A percentile compares a stretch with the other conserved stretches of the same genome.
phyloP scores from a whole-genome alignment of 2,113 vertebrate species.

The Scatophagus argus region DNA sequence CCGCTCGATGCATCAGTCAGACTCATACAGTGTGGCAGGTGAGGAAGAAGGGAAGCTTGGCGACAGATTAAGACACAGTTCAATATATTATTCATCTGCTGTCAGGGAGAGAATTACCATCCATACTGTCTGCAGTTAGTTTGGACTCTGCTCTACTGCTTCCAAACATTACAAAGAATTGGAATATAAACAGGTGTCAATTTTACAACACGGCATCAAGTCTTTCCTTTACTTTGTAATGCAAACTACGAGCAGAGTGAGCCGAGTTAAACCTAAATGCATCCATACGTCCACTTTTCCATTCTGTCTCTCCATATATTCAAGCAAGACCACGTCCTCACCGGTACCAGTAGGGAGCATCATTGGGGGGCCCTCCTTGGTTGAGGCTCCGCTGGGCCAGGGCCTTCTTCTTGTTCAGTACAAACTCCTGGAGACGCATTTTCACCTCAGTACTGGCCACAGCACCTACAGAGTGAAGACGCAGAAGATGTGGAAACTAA shows the following conservation, averaged over 20 bases:
- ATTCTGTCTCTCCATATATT: neutral
- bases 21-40: slow-evolving; percentile 52
- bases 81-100: slow-evolving; percentile 56
- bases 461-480: slow-evolving; percentile 83
- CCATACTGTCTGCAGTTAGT: slow-evolving; percentile 22
- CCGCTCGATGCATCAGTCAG: slow-evolving; percentile 28
- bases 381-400: slow-evolving; percentile 96
- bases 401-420: slow-evolving; percentile 98
- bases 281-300: neutral
- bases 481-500: no score
- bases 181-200: slow-evolving; percentile 8
- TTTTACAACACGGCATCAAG: no score
- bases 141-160: neutral
- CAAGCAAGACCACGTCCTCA: slow-evolving; percentile 75
- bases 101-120: slow-evolving; percentile 35
- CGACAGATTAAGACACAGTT: slow-evolving; percentile 53
- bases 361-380: slow-evolving; percentile 91
- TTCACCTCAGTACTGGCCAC: slow-evolving; percentile 99
- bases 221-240: no score
- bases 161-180: neutral
- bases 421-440: slow-evolving; percentile 98
- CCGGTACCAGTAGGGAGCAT: slow-evolving; percentile 98
- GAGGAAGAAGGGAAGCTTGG: slow-evolving; percentile 39
- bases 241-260: no score
- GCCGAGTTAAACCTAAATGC: neutral